Conservation (phyloP, 1,140 invertebrate species). For the Diabrotica virgifera region DNA sequence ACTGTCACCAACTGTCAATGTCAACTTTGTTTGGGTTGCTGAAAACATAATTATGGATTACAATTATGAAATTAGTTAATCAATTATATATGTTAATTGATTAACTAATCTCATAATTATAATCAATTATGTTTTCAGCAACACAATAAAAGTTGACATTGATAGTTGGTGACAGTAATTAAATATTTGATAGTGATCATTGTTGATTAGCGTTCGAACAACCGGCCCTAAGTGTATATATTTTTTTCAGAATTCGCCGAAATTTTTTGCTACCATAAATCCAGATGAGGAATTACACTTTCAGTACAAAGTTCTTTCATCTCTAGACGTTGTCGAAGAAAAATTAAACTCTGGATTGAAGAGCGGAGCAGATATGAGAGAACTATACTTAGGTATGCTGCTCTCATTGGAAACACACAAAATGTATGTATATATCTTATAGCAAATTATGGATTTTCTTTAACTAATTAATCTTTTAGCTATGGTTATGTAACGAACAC, state of each 20-base stretch:
- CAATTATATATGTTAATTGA: too few species aligned
- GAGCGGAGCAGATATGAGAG: slow-evolving; percentile 67
- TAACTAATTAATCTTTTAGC: slow-evolving; percentile 54
- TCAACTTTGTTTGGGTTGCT: too few species aligned
- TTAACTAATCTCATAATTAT: too few species aligned
- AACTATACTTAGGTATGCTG: slow-evolving; percentile 87
- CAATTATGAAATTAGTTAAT: too few species aligned
- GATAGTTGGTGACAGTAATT: too few species aligned
- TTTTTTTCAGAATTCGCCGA: slow-evolving; percentile 78
- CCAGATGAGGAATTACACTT: slow-evolving; percentile 76
- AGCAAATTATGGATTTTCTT: slow-evolving; percentile 6
- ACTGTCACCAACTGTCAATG: too few species aligned
- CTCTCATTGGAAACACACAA: slow-evolving; percentile 96
- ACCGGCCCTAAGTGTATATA: too few species aligned
- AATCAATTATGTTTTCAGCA: too few species aligned
- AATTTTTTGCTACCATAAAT: slow-evolving; percentile 78
- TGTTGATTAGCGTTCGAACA: too few species aligned
- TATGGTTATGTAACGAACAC: slow-evolving; percentile 99
- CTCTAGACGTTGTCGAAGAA: slow-evolving; percentile 91
- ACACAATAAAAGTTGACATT: too few species aligned
- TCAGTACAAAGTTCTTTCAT: slow-evolving; percentile 91
- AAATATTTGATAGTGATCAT: too few species aligned
- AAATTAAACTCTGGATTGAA: slow-evolving; percentile 67
- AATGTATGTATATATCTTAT: slow-evolving; percentile 65
- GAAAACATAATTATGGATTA: too few species aligned